These are phyloP conservation scores for Capitella teleta DNA, from an alignment of 1,140 invertebrate genomes.

Conservation along the genomic window DNA sequence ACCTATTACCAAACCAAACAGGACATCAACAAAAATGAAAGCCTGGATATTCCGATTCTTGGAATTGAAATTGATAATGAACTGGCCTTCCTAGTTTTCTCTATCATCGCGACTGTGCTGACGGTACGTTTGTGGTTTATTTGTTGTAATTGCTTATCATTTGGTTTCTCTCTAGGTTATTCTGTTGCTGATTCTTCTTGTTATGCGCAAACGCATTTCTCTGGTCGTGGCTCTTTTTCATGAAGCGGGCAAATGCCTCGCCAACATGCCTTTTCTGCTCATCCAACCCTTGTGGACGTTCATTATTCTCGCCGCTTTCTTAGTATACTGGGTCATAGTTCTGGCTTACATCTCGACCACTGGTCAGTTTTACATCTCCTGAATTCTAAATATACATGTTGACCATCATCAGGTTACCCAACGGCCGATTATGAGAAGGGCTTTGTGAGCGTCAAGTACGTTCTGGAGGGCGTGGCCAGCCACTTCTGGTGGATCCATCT, in stretches of 20 bases:
- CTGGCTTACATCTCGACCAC: slow-evolving; percentile 60
- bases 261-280: slow-evolving; percentile 70
- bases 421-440: slow-evolving; percentile 31
- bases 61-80: slow-evolving; percentile 74
- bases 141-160: background rate
- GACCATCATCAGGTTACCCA: background rate
- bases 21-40: slow-evolving; percentile 52
- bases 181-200: slow-evolving; percentile 63
- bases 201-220: slow-evolving; percentile 65
- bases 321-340: slow-evolving; percentile 72
- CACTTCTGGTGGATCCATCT: slow-evolving; percentile 76
- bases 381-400: background rate
- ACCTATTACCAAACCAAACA: slow-evolving; percentile 68
- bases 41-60: slow-evolving; percentile 47
- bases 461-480: slow-evolving; percentile 61
- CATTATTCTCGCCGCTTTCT: slow-evolving; percentile 62
- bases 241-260: slow-evolving; percentile 74
- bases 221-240: slow-evolving; percentile 71
- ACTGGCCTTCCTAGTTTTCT: slow-evolving; percentile 67
- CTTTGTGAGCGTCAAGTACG: slow-evolving; percentile 53
- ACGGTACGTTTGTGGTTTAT: slow-evolving; percentile 50
- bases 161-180: slow-evolving; percentile 53
- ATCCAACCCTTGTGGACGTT: slow-evolving; percentile 80
- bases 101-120: slow-evolving; percentile 75
- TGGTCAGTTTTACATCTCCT: slow-evolving; percentile 18